Base-by-base conservation (phyloP, 1,140 invertebrate genomes). In the Campoletis sonorensis region DNA sequence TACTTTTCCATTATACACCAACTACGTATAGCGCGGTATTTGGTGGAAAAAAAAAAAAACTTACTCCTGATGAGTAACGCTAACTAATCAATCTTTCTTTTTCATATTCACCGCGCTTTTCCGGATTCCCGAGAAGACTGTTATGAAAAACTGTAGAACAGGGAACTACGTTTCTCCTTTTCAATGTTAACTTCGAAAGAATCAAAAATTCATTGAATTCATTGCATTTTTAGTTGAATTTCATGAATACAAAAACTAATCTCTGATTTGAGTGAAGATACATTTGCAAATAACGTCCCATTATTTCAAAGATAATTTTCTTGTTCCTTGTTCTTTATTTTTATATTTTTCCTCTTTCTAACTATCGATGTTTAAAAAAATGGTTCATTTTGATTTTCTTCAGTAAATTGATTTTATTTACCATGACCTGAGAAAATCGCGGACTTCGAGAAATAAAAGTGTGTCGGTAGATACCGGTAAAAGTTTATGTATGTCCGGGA, bases 1-100 rank as follows among this genome's bases (percentile, higher is more conserved):
- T 40, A 45, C 70, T 33, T 37, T 54, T 77, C 75, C 23, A 54
- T 64, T 64, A 64, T 64, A 64, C n/a, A n/a, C 61, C 23, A 64
- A 27, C 61, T 4, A 23, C 23, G 23, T 61, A 23, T 64, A 64
- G 61, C 15, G 21, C 61, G 61, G 3, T 11, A 64, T 64, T 64
- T 13, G 11, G 1, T 49, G 73, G 58, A 79, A 64, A 64, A 26
- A 64, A 26, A 64, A 61, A 64, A 26, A 1, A 64, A 26, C n/a
- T 26, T 7, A 26, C 30, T 23, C 21, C 77, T 45, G 51, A 58
- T 27, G 27, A 30, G 64, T 26, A 11, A 27, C 4, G 1, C 27
- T 54, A 54, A 54, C n/a, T 54, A 54, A 54, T 54, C 10, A 3
- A 54, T 54, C 40, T n/a, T 16, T 51, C 49, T 13, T 18, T 54